phyloP scores from a whole-genome alignment of 2,113 vertebrate species.

The Xenopus laevis region DNA sequence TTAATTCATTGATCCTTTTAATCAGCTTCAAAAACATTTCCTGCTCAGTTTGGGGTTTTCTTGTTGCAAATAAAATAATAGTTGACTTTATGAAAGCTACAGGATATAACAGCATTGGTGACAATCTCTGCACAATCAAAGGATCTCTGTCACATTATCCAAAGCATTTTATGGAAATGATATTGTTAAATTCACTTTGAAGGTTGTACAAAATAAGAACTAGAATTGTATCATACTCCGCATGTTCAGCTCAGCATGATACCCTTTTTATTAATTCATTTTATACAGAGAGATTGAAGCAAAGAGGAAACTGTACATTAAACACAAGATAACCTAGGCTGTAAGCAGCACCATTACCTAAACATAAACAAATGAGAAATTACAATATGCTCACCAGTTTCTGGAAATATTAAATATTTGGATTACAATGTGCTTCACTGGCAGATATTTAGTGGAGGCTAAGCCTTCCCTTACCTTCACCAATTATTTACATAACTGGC shows the following conservation, averaged over 20 bases:
- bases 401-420: too few relatives aligned
- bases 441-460: too few relatives aligned
- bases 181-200: conserved; percentile 41
- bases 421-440: too few relatives aligned
- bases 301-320: background rate
- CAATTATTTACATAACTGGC: too few relatives aligned
- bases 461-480: too few relatives aligned
- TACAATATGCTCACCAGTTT: too few relatives aligned
- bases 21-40: conserved; percentile 67
- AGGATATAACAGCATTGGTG: conserved; percentile 43
- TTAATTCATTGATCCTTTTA: conserved; percentile 56
- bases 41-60: conserved; percentile 59
- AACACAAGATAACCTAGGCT: too few relatives aligned
- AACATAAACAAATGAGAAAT: too few relatives aligned
- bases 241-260: conserved; percentile 6
- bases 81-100: conserved; percentile 30
- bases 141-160: conserved; percentile 30
- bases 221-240: conserved; percentile 20
- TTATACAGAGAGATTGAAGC: conserved; percentile 4
- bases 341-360: too few relatives aligned
- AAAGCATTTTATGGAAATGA: conserved; percentile 31
- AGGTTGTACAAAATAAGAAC: conserved; percentile 17
- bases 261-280: conserved; percentile 11
- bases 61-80: conserved; percentile 25
- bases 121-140: conserved; percentile 39